These are phyloP conservation scores for Graptemys geographica DNA, from an alignment of 2,797 vertebrate genomes.

Conservation along the genomic window DNA sequence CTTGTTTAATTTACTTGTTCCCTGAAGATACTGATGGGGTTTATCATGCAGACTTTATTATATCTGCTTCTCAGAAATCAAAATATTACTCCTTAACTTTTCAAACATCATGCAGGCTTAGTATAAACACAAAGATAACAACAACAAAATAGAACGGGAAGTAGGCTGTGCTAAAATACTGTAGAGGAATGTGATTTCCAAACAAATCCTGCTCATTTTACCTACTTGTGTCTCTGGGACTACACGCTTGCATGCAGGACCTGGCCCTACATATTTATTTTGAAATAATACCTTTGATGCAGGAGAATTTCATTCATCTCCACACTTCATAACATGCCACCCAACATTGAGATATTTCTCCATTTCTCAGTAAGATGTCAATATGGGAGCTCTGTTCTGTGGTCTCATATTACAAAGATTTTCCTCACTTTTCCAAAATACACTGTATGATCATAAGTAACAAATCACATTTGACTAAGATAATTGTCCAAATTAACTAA, in stretches of 20 bases:
- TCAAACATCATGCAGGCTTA: constrained; percentile 23
- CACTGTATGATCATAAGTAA: neutral
- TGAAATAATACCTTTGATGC: neutral
- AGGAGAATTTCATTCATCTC: neutral
- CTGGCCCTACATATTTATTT: neutral
- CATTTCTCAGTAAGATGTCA: neutral
- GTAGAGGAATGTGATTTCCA: neutral
- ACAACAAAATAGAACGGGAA: constrained; percentile 23
- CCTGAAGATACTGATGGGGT: constrained; percentile 74
- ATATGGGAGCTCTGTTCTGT: accelerated
- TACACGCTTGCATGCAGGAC: neutral
- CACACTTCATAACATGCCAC: neutral
- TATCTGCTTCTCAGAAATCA: constrained; percentile 63
- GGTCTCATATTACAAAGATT: neutral
- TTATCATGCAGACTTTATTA: constrained; percentile 73
- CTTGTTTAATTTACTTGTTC: constrained; percentile 84
- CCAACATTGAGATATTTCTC: neutral
- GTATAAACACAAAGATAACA: neutral
- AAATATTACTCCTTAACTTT: constrained; percentile 35
- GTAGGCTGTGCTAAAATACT: neutral
- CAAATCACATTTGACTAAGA: neutral
- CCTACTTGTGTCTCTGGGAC: neutral
- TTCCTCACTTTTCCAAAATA: neutral
- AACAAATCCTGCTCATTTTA: neutral
- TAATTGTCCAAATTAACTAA: neutral